Base-by-base conservation (phyloP, 1,140 invertebrate genomes). In the Drosophila subobscura region DNA sequence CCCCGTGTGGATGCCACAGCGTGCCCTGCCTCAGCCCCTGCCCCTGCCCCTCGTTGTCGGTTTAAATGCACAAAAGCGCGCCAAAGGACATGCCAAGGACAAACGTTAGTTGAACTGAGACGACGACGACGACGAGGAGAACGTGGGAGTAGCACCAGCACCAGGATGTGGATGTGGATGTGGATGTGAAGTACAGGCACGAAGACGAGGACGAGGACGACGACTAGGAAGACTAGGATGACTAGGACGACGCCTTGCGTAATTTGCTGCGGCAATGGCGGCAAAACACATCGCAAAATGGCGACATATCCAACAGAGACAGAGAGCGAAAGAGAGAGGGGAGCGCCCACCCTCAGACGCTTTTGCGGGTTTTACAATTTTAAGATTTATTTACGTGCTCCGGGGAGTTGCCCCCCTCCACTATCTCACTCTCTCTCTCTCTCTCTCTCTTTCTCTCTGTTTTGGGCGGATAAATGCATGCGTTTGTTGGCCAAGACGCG, bases 371-470 rank as follows among this genome's bases (percentile, higher is more conserved):
- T 88, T 86, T 81, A 85, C 83, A 88, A 88, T 88, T 88, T 88
- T 88, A 88, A 88, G 83, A 88, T 88, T 88, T 88, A 88, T 88
- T 88, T 88, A 83, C 83, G 83, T 88, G 83, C 83, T 83, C 79
- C 67, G 53, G 73, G 77, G 33, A 74, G 59, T 73, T 51, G 16
- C 16, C 16, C 16, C 16, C 16, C 54, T 64, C 53, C 63, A 41
- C 22, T 23, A 2, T n/a, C n/a, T n/a, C n/a, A n/a, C n/a, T n/a
- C n/a, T n/a, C n/a, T n/a, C n/a, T n/a, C n/a, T n/a, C n/a, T n/a
- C n/a, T n/a, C n/a, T n/a, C n/a, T n/a, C n/a, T n/a, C n/a, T 56
- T 27, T 4, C 40, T 16, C 5, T n/a, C 20, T 22, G 16, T 8
- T 44, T 29, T n/a, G 50, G 41, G 33, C 37, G 70, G 70, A 66